These are phyloP conservation scores for Protula sp. DNA, from an alignment of 2,888 invertebrate genomes.

Conservation along the genomic window DNA sequence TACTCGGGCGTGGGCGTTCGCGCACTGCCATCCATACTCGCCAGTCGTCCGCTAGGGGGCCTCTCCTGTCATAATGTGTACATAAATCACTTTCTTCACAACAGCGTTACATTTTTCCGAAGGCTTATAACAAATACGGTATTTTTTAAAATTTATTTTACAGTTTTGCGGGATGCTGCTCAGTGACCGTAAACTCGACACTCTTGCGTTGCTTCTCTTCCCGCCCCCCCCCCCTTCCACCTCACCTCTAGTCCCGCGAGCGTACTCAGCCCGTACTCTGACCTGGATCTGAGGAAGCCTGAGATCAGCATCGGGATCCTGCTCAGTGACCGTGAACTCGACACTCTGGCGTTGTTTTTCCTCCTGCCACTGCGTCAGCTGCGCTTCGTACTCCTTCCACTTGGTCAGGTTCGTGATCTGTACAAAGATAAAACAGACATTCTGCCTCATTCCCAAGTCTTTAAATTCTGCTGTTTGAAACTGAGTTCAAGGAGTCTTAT, in stretches of 20 bases:
- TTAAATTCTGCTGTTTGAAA: too few relatives aligned
- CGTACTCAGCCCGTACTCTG: too few relatives aligned
- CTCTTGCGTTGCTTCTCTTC: slow-evolving; percentile 44
- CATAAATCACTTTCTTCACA: too few relatives aligned
- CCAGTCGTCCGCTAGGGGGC: slow-evolving; percentile 29
- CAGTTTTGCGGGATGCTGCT: too few relatives aligned
- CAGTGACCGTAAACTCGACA: slow-evolving; percentile 51
- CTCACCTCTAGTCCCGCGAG: too few relatives aligned
- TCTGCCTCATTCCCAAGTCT: too few relatives aligned
- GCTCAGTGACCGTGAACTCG: slow-evolving; percentile 51
- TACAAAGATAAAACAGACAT: neutral
- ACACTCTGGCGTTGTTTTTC: slow-evolving; percentile 44
- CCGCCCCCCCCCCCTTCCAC: too few relatives aligned
- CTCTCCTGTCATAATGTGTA: slow-evolving; percentile 31
- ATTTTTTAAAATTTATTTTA: too few relatives aligned
- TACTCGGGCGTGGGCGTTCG: slow-evolving; percentile 19
- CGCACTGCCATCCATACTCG: slow-evolving; percentile 8
- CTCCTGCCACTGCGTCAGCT: slow-evolving; percentile 40
- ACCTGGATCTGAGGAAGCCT: neutral
- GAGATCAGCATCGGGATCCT: slow-evolving; percentile 41
- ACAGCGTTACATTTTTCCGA: too few relatives aligned
- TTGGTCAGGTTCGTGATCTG: slow-evolving; percentile 27
- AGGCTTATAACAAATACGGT: too few relatives aligned
- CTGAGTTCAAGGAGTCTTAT: too few relatives aligned
- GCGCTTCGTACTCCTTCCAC: slow-evolving; percentile 32